These are phyloP conservation scores for Phortica okadai DNA, from an alignment of 2,888 invertebrate species.

Conservation along the genomic window DNA sequence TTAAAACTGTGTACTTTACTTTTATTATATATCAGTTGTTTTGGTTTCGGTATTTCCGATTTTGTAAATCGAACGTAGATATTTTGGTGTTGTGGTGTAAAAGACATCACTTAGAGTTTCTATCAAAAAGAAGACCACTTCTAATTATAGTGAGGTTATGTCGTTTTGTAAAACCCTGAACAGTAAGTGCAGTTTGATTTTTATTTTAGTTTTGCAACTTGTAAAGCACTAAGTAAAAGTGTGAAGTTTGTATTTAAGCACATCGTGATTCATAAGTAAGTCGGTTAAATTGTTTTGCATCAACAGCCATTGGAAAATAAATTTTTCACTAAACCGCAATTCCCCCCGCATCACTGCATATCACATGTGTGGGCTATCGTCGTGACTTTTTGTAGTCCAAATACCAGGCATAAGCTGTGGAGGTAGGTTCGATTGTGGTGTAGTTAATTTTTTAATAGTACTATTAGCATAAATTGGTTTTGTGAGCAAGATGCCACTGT, in stretches of 20 bases:
- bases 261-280: not conserved
- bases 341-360: conserved; percentile 22
- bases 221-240: not conserved
- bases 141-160: too few relatives aligned
- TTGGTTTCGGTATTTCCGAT: not conserved
- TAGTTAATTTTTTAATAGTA: conserved; percentile 62
- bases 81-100: not conserved
- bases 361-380: conserved; percentile 63
- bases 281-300: not conserved
- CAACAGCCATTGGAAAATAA: not conserved
- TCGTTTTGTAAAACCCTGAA: conserved; percentile 9
- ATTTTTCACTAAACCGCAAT: not conserved
- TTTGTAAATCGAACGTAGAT: not conserved
- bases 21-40: too few relatives aligned
- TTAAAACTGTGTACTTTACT: too few relatives aligned
- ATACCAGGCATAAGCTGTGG: conserved; percentile 75
- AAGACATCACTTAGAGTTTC: not conserved
- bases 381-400: conserved; percentile 75
- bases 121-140: not conserved
- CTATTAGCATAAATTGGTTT: conserved; percentile 62
- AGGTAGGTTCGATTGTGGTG: conserved; percentile 75
- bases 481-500: conserved; percentile 81
- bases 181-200: conserved; percentile 13
- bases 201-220: conserved; percentile 51
- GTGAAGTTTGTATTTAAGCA: not conserved